Evolutionary conservation across 1,140 invertebrate species (phyloP), one percentile per base, ranked within the genome.

Genomic region (Doryteuthis pealeii): DNA sequence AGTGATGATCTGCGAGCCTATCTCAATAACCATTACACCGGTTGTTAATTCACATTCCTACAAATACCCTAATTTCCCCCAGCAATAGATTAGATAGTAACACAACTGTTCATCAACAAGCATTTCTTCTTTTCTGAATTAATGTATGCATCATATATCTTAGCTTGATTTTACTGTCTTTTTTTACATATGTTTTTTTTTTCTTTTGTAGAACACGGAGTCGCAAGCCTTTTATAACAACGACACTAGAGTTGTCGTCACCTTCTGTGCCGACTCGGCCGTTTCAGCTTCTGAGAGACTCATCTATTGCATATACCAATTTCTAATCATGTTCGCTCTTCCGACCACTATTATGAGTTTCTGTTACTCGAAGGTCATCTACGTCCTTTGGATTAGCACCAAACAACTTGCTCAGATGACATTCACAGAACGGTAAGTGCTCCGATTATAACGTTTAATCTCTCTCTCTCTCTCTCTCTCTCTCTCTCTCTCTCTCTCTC

Each of bases 311-410:
- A 81, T 89, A 22, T 91, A 90, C 79, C 86, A 90, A 75, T 80
- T 90, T 5, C 32, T 88, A 18, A 82, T 89, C n/a, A 85, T 91
- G 73, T 90, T 91, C 78, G 76, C 80, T 0, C 71, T 89, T 14
- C 90, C 90, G 0, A 88, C 87, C 0, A 30, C 88, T 15, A 78
- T 91, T 28, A 90, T 91, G 88, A 82, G 88, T 15, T 83, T 89
- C 76, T 91, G 90, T 81, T 91, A 91, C 78, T 78, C 87, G n/a
- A 85, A 84, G 54, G 90, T 91, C 12, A 91, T 91, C 68, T 84
- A 86, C 40, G 89, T 90, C 70, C 86, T 91, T 0, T 91, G 90
- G 90, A 82, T 87, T 69, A 90, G 89, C 67, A 90, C 90, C 1
- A 84, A 85, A 58, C 84, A 88, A 31, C 79, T 87, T 5, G 77